Percentiles rank a stretch among this genome's conserved stretches.
phyloP scores from a whole-genome alignment of 37 sponge, comb jelly and placozoan genomes.

The Ephydatia muelleri region DNA sequence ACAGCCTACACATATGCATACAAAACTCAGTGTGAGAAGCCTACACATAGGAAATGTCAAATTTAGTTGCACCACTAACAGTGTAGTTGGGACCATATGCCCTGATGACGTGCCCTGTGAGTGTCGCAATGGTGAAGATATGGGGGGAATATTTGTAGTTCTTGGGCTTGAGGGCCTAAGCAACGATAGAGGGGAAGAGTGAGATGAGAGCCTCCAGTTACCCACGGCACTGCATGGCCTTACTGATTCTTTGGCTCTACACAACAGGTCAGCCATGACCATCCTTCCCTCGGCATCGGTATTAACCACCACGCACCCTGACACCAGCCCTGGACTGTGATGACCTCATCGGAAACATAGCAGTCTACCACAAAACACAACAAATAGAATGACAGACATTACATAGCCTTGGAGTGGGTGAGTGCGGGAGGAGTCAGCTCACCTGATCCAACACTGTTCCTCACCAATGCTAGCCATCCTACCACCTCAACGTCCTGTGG shows the following conservation, averaged over 20 bases:
- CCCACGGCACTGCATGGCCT: no score
- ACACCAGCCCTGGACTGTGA: constrained; percentile 56
- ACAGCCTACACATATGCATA: no score
- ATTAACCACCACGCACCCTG: constrained; percentile 47
- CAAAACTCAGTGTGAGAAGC: no score
- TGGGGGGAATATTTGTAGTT: background rate
- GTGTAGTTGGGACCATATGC: background rate
- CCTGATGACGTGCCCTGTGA: background rate
- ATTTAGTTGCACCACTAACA: no score
- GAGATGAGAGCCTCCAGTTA: no score
- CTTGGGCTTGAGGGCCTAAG: background rate
- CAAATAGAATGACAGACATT: background rate
- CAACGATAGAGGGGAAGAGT: background rate
- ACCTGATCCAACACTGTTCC: constrained; percentile 65
- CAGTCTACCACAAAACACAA: background rate
- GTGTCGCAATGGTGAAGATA: background rate
- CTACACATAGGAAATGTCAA: no score
- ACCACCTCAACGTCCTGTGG: background rate
- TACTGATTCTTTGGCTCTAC: background rate
- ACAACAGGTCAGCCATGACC: background rate
- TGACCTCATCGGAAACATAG: constrained; percentile 52
- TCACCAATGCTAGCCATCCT: constrained; percentile 16
- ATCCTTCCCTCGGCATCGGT: constrained; percentile 66
- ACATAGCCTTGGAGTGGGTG: background rate
- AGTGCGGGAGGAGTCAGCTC: background rate